Percentiles rank a stretch among this genome's conserved stretches.
phyloP scores from a whole-genome alignment of 2,113 vertebrate genomes.

The Lophochroa leadbeateri region DNA sequence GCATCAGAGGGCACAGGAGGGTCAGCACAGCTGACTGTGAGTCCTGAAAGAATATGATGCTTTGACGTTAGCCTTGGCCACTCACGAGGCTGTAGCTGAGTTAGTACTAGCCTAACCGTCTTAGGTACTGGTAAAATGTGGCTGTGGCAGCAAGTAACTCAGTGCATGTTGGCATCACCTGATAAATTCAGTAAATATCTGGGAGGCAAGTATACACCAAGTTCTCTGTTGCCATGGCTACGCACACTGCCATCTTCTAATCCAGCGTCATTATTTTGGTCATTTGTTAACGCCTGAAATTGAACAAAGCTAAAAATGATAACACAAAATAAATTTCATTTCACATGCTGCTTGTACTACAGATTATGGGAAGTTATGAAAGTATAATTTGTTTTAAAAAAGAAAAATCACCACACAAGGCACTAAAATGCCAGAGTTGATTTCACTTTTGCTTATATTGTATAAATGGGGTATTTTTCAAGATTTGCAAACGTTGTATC shows the following conservation, averaged over 20 bases:
- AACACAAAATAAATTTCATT: neutral
- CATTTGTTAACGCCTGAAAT: neutral
- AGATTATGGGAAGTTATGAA: neutral
- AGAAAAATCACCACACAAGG: neutral
- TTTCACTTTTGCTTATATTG: neutral
- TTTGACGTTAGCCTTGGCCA: neutral
- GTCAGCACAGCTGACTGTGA: neutral
- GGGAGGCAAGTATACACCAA: neutral
- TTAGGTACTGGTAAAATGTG: neutral
- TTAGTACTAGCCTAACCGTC: neutral
- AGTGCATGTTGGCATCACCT: neutral
- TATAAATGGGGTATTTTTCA: neutral
- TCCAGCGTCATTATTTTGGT: neutral
- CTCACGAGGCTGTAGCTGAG: neutral
- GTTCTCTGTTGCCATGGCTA: conserved; percentile 5
- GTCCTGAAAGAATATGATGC: neutral
- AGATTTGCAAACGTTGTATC: neutral
- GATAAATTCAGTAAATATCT: neutral
- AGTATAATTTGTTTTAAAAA: neutral
- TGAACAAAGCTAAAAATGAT: neutral
- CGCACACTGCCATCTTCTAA: neutral
- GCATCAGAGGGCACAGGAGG: neutral
- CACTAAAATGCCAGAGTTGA: neutral
- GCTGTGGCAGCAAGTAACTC: neutral
- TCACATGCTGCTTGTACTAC: neutral